A percentile compares a stretch with the other conserved stretches of the same genome.
Evolutionary conservation across 2,888 invertebrate species (phyloP).

Genomic region (Meteorus colon): DNA sequence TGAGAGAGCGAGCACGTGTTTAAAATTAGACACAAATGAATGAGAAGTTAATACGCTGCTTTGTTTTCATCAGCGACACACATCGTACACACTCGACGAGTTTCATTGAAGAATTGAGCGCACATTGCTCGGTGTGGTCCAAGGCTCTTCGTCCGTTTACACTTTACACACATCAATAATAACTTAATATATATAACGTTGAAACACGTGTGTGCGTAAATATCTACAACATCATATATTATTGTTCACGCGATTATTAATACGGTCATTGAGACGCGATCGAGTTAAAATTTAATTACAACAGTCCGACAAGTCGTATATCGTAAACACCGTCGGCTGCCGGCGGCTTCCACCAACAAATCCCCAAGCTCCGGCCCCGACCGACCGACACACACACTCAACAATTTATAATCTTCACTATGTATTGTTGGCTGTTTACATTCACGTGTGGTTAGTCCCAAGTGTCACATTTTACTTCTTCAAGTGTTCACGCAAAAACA

Average conservation of each 20-base stretch:
- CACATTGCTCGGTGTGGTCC: not conserved
- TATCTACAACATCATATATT: slow-evolving; percentile 7
- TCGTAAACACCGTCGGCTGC: slow-evolving; percentile 3
- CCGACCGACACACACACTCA: not conserved
- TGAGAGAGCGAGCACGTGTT: not conserved
- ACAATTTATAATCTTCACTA: not conserved
- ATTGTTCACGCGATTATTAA: slow-evolving; percentile 26
- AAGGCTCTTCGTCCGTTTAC: not conserved
- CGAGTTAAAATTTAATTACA: slow-evolving; percentile 36
- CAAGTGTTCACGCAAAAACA: too few relatives aligned
- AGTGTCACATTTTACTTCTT: not conserved
- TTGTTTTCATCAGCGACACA: slow-evolving; percentile 8
- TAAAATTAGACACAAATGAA: slow-evolving; percentile 5
- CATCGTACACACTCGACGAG: slow-evolving; percentile 3
- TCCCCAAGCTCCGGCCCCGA: not conserved
- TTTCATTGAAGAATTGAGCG: not conserved
- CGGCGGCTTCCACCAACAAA: not conserved
- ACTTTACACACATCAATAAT: slow-evolving; percentile 18
- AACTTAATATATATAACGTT: slow-evolving; percentile 15
- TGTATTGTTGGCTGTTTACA: not conserved
- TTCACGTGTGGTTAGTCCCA: not conserved
- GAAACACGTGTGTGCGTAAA: slow-evolving; percentile 31
- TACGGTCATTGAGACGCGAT: slow-evolving; percentile 40
- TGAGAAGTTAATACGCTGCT: slow-evolving; percentile 11
- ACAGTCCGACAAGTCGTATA: slow-evolving; percentile 10